Evolutionary conservation across 2,888 invertebrate species (phyloP), one percentile per base, ranked within the genome.

Genomic region (Parascotia fuliginaria): DNA sequence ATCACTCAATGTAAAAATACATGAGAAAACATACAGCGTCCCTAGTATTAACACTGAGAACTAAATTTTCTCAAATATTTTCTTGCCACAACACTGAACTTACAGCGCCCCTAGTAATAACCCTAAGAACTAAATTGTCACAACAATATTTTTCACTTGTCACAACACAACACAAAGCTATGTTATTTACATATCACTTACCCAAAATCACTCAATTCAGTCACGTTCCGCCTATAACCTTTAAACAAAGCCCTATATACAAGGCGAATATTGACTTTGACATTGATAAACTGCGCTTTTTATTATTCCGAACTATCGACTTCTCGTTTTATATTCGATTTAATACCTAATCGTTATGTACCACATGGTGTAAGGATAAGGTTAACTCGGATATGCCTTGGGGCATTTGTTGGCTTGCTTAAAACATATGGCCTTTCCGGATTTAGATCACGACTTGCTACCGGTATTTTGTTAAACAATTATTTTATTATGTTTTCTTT

Each of bases 301-400:
- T 57, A 68, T 61, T 66, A 70, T 66, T 64, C 65, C 50, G n/a
- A 36, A 29, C 47, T 56, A 65, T 48, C 45, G 12, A 51, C 53
- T 43, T 60, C 53, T 78, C 81, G 77, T 81, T 74, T 71, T 60
- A 46, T 45, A 61, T 44, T 50, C 54, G 41, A 66, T 74, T 65
- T 59, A 66, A 58, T 57, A 66, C 48, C 72, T 76, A 74, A 81
- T 80, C 79, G 62, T 72, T 71, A 83, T 79, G 77, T 78, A 71
- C 51, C 55, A 55, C 43, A 52, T 63, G 75, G 65, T 70, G 62
- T 76, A n/a, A 77, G 70, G 79, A 81, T 85, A 83, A 85, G 84
- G 81, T 67, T 71, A 47, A 61, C 51, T 66, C 60, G 46, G 29
- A 60, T 61, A 22, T 64, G 40, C 65, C 67, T 63, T 45, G 46